These are phyloP conservation scores for Intellagama lesueurii DNA, from an alignment of 2,797 vertebrate genomes.

Conservation along the genomic window DNA sequence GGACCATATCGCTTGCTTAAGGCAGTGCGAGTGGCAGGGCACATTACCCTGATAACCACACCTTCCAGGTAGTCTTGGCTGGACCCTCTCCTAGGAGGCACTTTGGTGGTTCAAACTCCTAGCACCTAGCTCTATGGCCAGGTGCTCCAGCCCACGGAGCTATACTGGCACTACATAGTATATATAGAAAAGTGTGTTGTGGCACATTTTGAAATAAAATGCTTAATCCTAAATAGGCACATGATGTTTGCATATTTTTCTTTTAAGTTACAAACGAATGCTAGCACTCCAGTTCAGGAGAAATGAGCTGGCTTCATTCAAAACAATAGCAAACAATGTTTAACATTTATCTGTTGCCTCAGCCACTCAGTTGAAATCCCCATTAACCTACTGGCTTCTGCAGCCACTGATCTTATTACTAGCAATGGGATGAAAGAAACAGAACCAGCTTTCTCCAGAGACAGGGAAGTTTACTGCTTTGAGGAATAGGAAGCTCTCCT, in stretches of 20 bases:
- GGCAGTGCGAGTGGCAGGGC: too few species aligned
- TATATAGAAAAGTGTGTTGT: neutral
- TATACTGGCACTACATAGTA: neutral
- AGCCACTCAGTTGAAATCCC: constrained; percentile 3
- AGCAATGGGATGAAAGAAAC: constrained; percentile 14
- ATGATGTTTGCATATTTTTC: constrained; percentile 5
- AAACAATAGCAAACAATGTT: constrained; percentile 22
- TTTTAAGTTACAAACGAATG: constrained; percentile 5
- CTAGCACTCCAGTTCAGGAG: neutral
- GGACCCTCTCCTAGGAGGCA: too few species aligned
- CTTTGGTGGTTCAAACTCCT: too few species aligned
- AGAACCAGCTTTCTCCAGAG: constrained; percentile 9
- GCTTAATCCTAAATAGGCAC: constrained; percentile 12
- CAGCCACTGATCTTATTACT: neutral
- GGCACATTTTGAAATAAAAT: neutral
- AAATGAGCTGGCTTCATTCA: constrained; percentile 17
- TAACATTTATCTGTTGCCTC: constrained; percentile 27
- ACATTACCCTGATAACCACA: too few species aligned
- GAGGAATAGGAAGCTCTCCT: neutral
- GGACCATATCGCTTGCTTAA: too few species aligned
- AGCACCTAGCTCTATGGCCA: too few species aligned
- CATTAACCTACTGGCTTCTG: constrained; percentile 29
- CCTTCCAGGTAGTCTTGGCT: too few species aligned
- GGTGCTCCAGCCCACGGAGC: too few species aligned
- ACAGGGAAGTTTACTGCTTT: neutral